Percentiles rank a stretch among this genome's conserved stretches.
phyloP scores from a whole-genome alignment of 2,888 invertebrate species.

The Callinectes sapidus region DNA sequence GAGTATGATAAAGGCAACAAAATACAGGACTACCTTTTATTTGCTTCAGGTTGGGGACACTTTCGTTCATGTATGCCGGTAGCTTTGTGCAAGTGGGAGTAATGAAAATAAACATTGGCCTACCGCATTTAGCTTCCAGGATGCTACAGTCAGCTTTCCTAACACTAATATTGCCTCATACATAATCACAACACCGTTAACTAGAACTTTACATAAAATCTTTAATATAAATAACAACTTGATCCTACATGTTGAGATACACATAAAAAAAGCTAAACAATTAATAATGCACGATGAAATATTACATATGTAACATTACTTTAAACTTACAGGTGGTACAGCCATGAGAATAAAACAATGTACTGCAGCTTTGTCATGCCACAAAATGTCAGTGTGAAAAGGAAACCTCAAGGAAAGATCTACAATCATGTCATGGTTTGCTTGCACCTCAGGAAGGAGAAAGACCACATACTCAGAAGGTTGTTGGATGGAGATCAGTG shows the following conservation, averaged over 20 bases:
- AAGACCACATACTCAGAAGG: no score
- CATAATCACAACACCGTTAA: neutral
- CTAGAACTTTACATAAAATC: neutral
- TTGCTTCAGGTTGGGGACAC: neutral
- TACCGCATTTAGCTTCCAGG: slow-evolving; percentile 2
- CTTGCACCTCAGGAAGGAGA: no score
- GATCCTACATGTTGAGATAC: neutral
- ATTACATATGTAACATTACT: neutral
- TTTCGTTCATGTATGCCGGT: neutral
- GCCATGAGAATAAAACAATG: no score
- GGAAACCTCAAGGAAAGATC: no score
- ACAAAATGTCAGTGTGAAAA: no score
- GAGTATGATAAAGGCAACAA: neutral
- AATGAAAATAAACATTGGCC: slow-evolving; percentile 36
- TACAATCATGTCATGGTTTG: no score
- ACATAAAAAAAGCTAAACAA: neutral
- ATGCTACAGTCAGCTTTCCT: neutral
- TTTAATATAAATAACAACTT: neutral
- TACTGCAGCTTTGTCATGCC: no score
- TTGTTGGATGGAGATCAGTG: no score
- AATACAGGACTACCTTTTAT: neutral
- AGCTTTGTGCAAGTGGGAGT: slow-evolving; percentile 37
- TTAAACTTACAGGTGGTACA: neutral
- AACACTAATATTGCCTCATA: neutral
- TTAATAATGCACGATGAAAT: neutral